These are phyloP conservation scores for Muntiacus reevesi DNA, from an alignment of 2,113 vertebrate species.

Conservation along the genomic window DNA sequence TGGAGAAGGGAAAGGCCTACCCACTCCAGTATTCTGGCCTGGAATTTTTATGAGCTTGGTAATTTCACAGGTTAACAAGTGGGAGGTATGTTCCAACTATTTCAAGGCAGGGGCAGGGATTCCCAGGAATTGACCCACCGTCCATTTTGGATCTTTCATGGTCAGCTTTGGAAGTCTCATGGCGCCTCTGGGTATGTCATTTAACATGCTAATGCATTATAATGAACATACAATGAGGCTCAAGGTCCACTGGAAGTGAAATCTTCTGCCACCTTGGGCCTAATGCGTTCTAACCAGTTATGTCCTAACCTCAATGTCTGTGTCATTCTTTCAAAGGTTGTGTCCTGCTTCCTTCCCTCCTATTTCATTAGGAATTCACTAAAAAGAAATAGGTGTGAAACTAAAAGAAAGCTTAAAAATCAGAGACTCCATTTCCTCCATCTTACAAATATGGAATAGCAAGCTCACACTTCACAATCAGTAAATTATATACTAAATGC, in stretches of 20 bases:
- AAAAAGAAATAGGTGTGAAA: neutral
- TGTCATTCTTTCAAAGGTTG: neutral
- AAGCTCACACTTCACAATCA: neutral
- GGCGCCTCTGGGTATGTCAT: neutral
- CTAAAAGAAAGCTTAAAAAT: slow-evolving; percentile 8
- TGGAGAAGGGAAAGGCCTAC: neutral
- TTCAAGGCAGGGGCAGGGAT: neutral
- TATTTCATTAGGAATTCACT: neutral
- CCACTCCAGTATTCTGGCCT: neutral
- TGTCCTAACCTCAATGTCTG: neutral
- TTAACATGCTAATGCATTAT: neutral
- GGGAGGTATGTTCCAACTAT: neutral
- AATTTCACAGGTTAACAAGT: neutral
- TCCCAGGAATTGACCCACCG: neutral
- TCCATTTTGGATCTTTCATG: neutral
- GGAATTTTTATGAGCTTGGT: neutral
- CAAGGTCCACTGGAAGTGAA: neutral
- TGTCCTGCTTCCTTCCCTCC: neutral
- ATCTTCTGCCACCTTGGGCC: neutral
- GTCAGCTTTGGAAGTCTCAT: neutral
- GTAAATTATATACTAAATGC: neutral
- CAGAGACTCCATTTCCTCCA: neutral
- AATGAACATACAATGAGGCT: neutral
- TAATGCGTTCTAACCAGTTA: neutral
- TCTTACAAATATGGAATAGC: neutral